A percentile compares a stretch with the other conserved stretches of the same genome.
Evolutionary conservation across 30 jellyfish, hydroid and myxozoan genomes (phyloP).

Genomic region (Turritopsis rubra): DNA sequence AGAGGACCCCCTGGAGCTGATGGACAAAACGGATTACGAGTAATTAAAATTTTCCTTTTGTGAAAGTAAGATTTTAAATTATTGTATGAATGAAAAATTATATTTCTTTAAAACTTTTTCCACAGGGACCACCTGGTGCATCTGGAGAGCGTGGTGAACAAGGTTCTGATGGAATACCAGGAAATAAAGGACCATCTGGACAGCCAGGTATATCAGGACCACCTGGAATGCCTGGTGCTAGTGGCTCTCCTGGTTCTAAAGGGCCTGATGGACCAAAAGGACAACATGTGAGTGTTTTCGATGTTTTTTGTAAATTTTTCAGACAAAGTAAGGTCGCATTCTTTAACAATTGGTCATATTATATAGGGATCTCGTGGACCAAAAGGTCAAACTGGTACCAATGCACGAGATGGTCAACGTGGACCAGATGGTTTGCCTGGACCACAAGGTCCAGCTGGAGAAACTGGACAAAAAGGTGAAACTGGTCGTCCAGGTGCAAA

Average conservation of each 20-base stretch:
- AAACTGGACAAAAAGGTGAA: slow-evolving; percentile 56
- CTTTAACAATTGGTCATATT: background rate
- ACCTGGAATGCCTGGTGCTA: slow-evolving; percentile 47
- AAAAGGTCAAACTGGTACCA: slow-evolving; percentile 56
- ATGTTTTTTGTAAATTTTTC: background rate
- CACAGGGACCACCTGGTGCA: slow-evolving; percentile 34
- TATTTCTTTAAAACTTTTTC: background rate
- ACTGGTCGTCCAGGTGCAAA: slow-evolving; percentile 55
- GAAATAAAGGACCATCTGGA: slow-evolving; percentile 40
- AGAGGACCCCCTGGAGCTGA: slow-evolving; percentile 30
- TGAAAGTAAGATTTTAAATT: background rate
- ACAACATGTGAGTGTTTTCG: slow-evolving; percentile 35
- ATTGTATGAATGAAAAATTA: background rate
- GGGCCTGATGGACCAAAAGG: slow-evolving; percentile 59
- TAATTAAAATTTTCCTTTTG: background rate
- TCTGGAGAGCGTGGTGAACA: slow-evolving; percentile 42
- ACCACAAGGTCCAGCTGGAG: slow-evolving; percentile 67
- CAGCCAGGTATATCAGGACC: slow-evolving; percentile 28
- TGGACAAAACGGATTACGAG: slow-evolving; percentile 34
- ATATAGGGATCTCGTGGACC: slow-evolving; percentile 53
- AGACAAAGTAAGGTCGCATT: background rate
- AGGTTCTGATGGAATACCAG: slow-evolving; percentile 40
- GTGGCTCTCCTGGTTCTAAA: slow-evolving; percentile 34
- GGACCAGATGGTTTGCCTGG: slow-evolving; percentile 81
- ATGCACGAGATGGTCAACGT: slow-evolving; percentile 58